Conservation (phyloP, 2,113 vertebrate genomes). For the Silurus glanis region DNA sequence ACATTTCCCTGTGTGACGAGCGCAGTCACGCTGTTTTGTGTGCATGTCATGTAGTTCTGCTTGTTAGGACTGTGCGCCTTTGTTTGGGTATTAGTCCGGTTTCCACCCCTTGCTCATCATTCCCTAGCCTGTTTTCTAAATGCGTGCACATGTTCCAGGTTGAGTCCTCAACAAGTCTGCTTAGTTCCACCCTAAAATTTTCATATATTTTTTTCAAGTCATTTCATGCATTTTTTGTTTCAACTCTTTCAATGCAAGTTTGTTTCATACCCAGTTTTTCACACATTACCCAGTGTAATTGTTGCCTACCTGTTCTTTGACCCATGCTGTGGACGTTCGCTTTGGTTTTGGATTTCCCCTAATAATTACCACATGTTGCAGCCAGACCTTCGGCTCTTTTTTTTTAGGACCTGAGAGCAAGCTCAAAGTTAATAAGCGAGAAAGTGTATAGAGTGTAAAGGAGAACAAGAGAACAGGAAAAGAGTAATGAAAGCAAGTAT, state of each 20-base stretch:
- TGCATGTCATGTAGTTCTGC: not conserved
- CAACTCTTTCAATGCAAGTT: not conserved
- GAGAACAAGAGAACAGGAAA: not conserved
- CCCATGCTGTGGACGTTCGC: not conserved
- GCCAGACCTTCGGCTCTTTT: conserved; percentile 26
- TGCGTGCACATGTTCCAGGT: not conserved
- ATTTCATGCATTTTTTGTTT: not conserved
- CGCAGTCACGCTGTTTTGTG: not conserved
- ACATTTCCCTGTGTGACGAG: not conserved
- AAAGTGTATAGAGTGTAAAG: not conserved
- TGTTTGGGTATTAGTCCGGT: not conserved
- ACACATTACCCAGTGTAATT: not conserved
- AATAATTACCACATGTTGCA: not conserved
- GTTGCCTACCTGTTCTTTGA: not conserved
- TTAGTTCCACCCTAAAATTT: not conserved
- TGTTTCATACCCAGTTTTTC: not conserved
- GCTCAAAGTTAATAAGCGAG: not conserved
- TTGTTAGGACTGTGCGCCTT: not conserved
- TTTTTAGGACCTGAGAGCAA: conserved; percentile 18
- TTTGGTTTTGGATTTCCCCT: not conserved
- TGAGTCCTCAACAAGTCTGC: not conserved
- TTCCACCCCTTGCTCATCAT: not conserved
- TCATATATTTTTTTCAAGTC: not conserved
- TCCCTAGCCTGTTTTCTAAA: not conserved
- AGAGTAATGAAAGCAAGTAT: conserved; percentile 59